Percentiles rank a stretch among this genome's conserved stretches.
These are phyloP conservation scores for Cynodonichthys magdalenae DNA, from an alignment of 2,797 vertebrate genomes.

Conservation along the genomic window DNA sequence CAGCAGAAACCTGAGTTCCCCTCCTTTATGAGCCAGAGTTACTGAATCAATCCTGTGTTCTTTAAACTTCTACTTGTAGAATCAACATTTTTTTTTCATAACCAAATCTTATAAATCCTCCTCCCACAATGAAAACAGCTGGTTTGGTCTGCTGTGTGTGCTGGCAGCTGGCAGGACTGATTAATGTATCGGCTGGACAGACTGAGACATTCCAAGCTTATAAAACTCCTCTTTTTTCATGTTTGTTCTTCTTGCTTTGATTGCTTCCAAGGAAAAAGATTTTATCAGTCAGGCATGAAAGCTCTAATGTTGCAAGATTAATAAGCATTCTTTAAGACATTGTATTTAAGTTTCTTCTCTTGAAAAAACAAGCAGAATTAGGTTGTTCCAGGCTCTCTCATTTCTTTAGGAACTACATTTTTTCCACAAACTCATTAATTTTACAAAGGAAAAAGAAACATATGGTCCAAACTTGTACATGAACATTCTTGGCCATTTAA, in stretches of 20 bases:
- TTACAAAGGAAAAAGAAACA: not conserved
- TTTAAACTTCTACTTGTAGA: constrained; percentile 6
- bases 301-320: constrained; percentile 24
- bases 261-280: constrained; percentile 40
- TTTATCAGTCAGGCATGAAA: constrained; percentile 35
- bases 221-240: constrained; percentile 34
- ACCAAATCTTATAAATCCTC: constrained; percentile 36
- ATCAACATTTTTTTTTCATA: not conserved
- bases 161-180: constrained; percentile 50
- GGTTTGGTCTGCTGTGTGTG: constrained; percentile 30
- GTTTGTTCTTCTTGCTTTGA: constrained; percentile 49
- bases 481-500: not conserved
- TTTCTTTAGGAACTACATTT: constrained; percentile 21
- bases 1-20: constrained; percentile 13
- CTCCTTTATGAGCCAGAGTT: constrained; percentile 12
- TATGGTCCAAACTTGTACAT: constrained; percentile 4
- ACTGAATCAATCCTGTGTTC: constrained; percentile 10
- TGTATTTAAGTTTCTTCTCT: constrained; percentile 12
- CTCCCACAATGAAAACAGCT: constrained; percentile 41
- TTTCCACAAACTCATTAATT: constrained; percentile 23
- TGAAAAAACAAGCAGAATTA: constrained; percentile 15
- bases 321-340: constrained; percentile 27
- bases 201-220: constrained; percentile 43
- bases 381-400: constrained; percentile 23
- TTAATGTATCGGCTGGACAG: not conserved